Base-by-base conservation (phyloP, 2,797 vertebrate genomes). In the Pagetopsis macropterus region DNA sequence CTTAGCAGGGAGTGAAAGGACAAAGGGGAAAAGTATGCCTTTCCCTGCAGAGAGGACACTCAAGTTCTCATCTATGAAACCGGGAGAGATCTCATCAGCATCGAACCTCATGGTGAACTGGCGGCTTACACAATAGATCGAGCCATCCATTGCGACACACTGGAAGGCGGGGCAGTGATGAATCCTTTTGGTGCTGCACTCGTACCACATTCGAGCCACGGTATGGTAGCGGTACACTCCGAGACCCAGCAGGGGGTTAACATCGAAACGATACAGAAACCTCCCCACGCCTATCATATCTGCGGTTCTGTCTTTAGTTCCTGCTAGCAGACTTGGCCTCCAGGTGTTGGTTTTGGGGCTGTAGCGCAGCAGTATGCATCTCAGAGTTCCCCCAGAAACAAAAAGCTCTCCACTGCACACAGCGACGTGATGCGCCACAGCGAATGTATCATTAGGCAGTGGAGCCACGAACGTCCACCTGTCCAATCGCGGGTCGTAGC, bases 221-320 rank as follows among this genome's bases (percentile, higher is more conserved):
- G 94, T 84, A 0, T 96, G 93, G 75, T 97, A 98, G 64, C 97
- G 97, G 82, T 96, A 94, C 65, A 96, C 97, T 0, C 91, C 48
- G 23, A 99, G 83, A 4, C 96, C 96, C 37, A 90, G 75, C 58
- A 88, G 60, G 0, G 94, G 93, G 84, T 94, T 95, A 12, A 97
- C 83, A 31, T 98, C 96, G 1, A 99, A 99, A 9, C 96, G 95
- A 71, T 99, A 99, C 69, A 99, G 84, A 64, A 96, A 98, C 33
- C 94, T 95, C 0, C 91, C 75, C 60, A 93, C 79, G 0, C 95
- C 94, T 67, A 95, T 94, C 93, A 99, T 95, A 76, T 97, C 96
- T 0, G 90, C 86, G 0, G 96, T 97, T 65, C 95, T 89, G 85
- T 97, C 95, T 84, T 91, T 94, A 90, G 85, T 78, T 0, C 96